These are phyloP conservation scores for Phrynosoma blainvillii DNA, from an alignment of 2,113 vertebrate species.

Conservation along the genomic window DNA sequence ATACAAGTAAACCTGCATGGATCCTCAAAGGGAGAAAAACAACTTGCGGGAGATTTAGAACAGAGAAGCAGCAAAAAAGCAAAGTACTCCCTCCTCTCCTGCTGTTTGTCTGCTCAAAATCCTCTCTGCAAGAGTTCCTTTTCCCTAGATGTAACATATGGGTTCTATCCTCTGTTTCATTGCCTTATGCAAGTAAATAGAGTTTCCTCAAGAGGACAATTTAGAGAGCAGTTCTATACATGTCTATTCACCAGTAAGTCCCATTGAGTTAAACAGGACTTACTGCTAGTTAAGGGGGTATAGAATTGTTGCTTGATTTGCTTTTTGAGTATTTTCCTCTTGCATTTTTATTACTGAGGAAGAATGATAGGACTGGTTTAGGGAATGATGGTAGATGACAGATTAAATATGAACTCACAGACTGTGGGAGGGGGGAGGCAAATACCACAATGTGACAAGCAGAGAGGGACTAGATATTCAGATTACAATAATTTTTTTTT, in stretches of 20 bases:
- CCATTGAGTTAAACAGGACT: not conserved
- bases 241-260: too few species aligned
- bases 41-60: too few species aligned
- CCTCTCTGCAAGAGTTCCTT: not conserved
- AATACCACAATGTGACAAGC: constrained; percentile 59
- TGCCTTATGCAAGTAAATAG: not conserved
- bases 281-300: not conserved
- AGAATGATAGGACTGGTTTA: constrained; percentile 67
- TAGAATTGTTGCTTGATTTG: not conserved
- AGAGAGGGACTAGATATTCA: constrained; percentile 62
- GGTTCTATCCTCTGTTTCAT: too few species aligned
- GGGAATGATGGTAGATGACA: constrained; percentile 66
- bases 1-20: not conserved
- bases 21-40: not conserved
- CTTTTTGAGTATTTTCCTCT: constrained; percentile 57
- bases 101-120: not conserved
- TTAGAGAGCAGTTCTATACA: too few species aligned
- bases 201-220: too few species aligned
- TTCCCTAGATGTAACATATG: not conserved
- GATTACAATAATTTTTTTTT: constrained; percentile 63
- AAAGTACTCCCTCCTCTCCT: not conserved
- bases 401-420: constrained; percentile 67
- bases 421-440: constrained; percentile 62
- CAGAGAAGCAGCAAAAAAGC: too few species aligned
- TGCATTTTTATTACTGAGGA: constrained; percentile 62